Conservation (phyloP, 2,888 invertebrate species). For the Nudaria mundana region DNA sequence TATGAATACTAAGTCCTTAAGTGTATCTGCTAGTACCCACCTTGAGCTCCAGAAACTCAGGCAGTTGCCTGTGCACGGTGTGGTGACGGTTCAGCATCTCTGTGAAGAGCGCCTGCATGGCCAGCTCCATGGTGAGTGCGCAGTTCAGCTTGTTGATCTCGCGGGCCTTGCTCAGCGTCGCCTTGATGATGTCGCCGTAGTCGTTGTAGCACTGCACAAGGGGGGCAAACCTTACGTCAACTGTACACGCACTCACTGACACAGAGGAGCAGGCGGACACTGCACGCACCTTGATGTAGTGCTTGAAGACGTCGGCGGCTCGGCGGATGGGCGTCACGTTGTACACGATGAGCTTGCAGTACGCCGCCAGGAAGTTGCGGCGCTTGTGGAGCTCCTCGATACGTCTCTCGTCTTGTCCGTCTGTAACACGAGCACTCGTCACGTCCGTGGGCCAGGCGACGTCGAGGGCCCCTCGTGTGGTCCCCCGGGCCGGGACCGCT, state of each 20-base stretch:
- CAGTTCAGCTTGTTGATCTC: conserved; percentile 99
- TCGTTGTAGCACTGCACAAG: conserved; percentile 97
- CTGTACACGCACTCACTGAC: not conserved
- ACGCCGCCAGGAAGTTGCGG: conserved; percentile 96
- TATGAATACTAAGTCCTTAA: too few species aligned
- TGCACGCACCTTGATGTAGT: conserved; percentile 92
- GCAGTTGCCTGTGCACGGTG: conserved; percentile 84
- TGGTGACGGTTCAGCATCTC: conserved; percentile 80
- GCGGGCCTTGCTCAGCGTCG: conserved; percentile 96
- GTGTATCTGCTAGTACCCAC: not conserved
- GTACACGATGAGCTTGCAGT: conserved; percentile 98
- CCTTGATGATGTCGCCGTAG: conserved; percentile 99
- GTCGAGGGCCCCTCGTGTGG: too few species aligned
- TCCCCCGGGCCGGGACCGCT: conserved; percentile 19
- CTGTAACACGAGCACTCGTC: conserved; percentile 58
- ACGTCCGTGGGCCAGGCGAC: too few species aligned
- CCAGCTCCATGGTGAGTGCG: conserved; percentile 95
- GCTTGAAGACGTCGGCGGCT: conserved; percentile 97
- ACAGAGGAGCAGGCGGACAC: not conserved
- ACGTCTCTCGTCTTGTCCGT: conserved; percentile 96
- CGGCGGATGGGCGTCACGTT: conserved; percentile 96
- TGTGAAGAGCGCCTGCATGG: conserved; percentile 93
- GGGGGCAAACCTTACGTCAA: too few species aligned
- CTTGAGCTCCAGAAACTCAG: conserved; percentile 88
- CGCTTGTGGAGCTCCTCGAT: conserved; percentile 98